Evolutionary conservation across 2,888 invertebrate genomes (phyloP).

Genomic region (Thecocarcelia acutangulata): DNA sequence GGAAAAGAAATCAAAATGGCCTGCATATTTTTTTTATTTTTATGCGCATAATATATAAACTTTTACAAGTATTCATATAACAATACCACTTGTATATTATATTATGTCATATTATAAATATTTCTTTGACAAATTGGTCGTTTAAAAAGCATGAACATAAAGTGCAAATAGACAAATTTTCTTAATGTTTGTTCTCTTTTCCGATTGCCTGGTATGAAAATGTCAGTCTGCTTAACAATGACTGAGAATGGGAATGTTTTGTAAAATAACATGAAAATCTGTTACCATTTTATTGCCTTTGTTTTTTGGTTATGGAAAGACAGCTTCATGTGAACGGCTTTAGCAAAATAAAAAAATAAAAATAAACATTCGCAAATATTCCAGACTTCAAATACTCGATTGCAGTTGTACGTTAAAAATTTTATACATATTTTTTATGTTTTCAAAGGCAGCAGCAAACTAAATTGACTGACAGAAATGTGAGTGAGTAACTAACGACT

Average conservation of each 20-base stretch:
- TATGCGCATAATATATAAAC: neutral
- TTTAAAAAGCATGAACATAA: slow-evolving; percentile 52
- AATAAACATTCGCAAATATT: slow-evolving; percentile 17
- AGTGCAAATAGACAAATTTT: slow-evolving; percentile 46
- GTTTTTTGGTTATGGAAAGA: neutral
- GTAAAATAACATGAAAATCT: slow-evolving; percentile 28
- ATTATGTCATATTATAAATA: slow-evolving; percentile 23
- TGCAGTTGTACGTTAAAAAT: slow-evolving; percentile 26
- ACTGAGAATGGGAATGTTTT: neutral
- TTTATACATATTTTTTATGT: neutral
- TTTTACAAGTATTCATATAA: slow-evolving; percentile 5
- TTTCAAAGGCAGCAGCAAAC: slow-evolving; percentile 33
- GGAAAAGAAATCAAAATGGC: slow-evolving; percentile 5
- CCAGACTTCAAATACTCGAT: slow-evolving; percentile 27
- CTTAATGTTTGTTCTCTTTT: slow-evolving; percentile 26
- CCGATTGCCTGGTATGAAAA: slow-evolving; percentile 1
- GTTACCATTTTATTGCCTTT: slow-evolving; percentile 54
- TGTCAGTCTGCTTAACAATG: neutral
- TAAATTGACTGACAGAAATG: slow-evolving; percentile 32
- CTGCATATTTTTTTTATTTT: neutral
- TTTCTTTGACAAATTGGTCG: slow-evolving; percentile 57
- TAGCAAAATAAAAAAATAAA: slow-evolving; percentile 13
- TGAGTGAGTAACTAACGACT: slow-evolving; percentile 32
- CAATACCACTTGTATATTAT: slow-evolving; percentile 2
- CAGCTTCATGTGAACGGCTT: slow-evolving; percentile 15